A percentile compares a stretch with the other conserved stretches of the same genome.
These are phyloP conservation scores for Pogonomyrmex californicus DNA, from an alignment of 1,140 invertebrate species.

Conservation along the genomic window DNA sequence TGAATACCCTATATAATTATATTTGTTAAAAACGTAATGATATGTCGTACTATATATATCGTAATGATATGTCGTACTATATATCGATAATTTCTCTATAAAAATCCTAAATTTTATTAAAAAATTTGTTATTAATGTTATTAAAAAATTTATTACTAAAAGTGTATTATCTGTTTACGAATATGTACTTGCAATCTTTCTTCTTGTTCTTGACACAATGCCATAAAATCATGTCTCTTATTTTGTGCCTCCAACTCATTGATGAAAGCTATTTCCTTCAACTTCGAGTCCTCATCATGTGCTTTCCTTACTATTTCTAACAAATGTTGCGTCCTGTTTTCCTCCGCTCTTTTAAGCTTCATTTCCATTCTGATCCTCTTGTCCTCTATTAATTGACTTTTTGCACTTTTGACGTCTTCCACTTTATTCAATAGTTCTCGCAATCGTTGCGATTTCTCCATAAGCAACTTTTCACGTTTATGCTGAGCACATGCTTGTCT, in stretches of 20 bases:
- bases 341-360: conserved; percentile 95
- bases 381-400: conserved; percentile 94
- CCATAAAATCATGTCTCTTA: conserved; percentile 95
- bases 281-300: conserved; percentile 98
- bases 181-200: conserved; percentile 91
- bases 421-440: conserved; percentile 95
- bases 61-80: neutral
- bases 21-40: neutral
- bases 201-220: conserved; percentile 93
- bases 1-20: conserved; percentile 85
- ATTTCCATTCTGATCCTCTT: conserved; percentile 94
- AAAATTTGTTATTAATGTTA: neutral
- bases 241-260: conserved; percentile 98
- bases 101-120: conserved; percentile 11
- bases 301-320: conserved; percentile 96
- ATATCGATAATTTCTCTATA: neutral
- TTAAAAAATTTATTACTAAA: conserved; percentile 1
- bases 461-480: conserved; percentile 92
- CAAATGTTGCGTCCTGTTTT: conserved; percentile 94
- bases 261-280: conserved; percentile 99
- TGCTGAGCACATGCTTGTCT: conserved; percentile 95
- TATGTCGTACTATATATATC: neutral
- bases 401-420: conserved; percentile 95
- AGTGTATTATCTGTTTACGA: neutral
- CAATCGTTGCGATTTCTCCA: conserved; percentile 94